A percentile compares a stretch with the other conserved stretches of the same genome.
Evolutionary conservation across 2,113 vertebrate species (phyloP).

Genomic region (Salvelinus fontinalis): DNA sequence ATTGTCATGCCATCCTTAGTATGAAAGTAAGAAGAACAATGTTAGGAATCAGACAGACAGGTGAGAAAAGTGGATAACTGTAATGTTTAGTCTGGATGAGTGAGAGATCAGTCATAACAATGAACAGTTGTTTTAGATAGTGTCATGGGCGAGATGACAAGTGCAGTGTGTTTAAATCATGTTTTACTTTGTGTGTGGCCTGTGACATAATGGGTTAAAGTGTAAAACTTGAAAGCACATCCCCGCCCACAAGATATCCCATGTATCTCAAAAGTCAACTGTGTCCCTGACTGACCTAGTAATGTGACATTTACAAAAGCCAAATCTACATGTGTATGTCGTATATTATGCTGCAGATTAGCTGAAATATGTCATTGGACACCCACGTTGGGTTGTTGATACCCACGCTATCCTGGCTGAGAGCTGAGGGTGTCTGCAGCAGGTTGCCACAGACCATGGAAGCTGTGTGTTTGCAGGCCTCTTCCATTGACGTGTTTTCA

Average conservation of each 20-base stretch:
- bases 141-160: not conserved
- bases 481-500: not conserved
- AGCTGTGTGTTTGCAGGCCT: conserved; percentile 2
- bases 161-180: not conserved
- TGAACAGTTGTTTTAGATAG: not conserved
- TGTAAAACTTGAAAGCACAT: not conserved
- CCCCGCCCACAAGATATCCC: not conserved
- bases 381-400: not conserved
- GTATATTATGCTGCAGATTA: not conserved
- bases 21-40: no score
- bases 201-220: not conserved
- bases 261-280: no score
- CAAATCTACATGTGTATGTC: not conserved
- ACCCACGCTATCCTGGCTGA: not conserved
- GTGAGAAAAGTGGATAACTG: not conserved
- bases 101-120: not conserved
- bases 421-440: not conserved
- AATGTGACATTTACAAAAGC: no score
- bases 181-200: not conserved
- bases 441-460: not conserved
- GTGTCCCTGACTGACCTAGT: no score
- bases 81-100: not conserved
- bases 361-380: not conserved
- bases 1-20: not conserved
- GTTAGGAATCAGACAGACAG: not conserved